These are phyloP conservation scores for Trichosurus vulpecula DNA, from an alignment of 2,797 vertebrate genomes.

Conservation along the genomic window DNA sequence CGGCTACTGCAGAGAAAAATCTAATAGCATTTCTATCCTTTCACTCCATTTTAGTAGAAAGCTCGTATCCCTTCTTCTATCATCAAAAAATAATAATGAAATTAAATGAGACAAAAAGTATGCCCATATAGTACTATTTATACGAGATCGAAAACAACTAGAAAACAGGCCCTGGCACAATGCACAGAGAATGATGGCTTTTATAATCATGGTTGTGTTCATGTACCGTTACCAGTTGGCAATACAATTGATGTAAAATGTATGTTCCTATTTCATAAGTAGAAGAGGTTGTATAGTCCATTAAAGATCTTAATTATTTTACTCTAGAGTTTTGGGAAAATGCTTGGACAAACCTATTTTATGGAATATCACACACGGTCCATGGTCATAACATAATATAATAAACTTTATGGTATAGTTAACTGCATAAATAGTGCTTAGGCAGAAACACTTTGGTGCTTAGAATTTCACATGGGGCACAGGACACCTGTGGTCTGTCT, in stretches of 20 bases:
- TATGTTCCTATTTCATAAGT: conserved; percentile 36
- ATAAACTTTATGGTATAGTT: conserved; percentile 67
- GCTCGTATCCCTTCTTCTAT: background rate
- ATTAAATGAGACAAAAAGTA: conserved; percentile 42
- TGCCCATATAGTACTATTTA: conserved; percentile 19
- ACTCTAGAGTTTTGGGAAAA: conserved; percentile 58
- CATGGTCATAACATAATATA: conserved; percentile 48
- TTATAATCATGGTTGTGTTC: conserved; percentile 22
- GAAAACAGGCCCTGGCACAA: conserved; percentile 59
- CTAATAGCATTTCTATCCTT: conserved; percentile 28
- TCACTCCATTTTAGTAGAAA: background rate
- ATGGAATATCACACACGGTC: conserved; percentile 19
- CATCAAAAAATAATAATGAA: conserved; percentile 45
- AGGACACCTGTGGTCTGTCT: conserved; percentile 58
- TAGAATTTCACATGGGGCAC: conserved; percentile 58
- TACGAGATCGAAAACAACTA: conserved; percentile 58
- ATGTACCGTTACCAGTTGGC: conserved; percentile 39
- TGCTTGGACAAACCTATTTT: conserved; percentile 70
- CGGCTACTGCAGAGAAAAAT: background rate
- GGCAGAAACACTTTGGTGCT: conserved; percentile 65
- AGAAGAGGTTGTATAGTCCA: background rate
- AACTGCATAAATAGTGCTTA: conserved; percentile 68
- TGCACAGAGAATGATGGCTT: conserved; percentile 41
- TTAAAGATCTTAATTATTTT: conserved; percentile 60
- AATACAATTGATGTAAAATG: conserved; percentile 44